phyloP scores from a whole-genome alignment of 2,797 vertebrate genomes.

The Hippopotamyrus pictus region DNA sequence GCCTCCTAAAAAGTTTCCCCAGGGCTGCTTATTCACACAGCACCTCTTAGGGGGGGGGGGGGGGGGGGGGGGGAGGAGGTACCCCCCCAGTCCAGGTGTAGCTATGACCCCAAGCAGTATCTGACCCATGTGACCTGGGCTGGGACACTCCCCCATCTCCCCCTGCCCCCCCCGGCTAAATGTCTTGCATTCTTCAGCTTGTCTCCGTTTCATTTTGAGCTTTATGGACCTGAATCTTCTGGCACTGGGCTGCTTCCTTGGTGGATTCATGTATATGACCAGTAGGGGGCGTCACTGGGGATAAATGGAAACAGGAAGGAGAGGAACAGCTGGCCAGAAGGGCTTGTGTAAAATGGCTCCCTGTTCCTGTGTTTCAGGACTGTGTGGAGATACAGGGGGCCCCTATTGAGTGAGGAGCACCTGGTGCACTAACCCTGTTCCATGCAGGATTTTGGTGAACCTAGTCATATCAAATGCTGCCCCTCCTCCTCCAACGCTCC shows the following conservation, averaged over 20 bases:
- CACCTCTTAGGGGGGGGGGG: conserved; percentile 31
- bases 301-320: neutral
- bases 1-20: neutral
- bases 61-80: conserved; percentile 42
- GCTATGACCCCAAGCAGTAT: neutral
- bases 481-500: conserved; percentile 23
- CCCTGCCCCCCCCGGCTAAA: neutral
- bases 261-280: neutral
- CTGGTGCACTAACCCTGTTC: conserved; percentile 35
- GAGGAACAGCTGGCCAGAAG: neutral
- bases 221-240: neutral
- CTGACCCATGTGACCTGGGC: conserved; percentile 37
- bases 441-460: conserved; percentile 58
- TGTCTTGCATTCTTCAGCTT: neutral
- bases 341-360: conserved; percentile 42
- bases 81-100: conserved; percentile 32
- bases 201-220: conserved; percentile 7
- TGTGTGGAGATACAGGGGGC: conserved; percentile 36
- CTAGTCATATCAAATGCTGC: neutral
- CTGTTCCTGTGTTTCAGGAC: conserved; percentile 36
- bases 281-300: neutral
- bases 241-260: neutral
- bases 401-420: conserved; percentile 4
- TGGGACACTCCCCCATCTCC: conserved; percentile 22
- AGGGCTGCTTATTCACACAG: neutral